phyloP scores from a whole-genome alignment of 2,888 invertebrate species.

The Andrena minutula region DNA sequence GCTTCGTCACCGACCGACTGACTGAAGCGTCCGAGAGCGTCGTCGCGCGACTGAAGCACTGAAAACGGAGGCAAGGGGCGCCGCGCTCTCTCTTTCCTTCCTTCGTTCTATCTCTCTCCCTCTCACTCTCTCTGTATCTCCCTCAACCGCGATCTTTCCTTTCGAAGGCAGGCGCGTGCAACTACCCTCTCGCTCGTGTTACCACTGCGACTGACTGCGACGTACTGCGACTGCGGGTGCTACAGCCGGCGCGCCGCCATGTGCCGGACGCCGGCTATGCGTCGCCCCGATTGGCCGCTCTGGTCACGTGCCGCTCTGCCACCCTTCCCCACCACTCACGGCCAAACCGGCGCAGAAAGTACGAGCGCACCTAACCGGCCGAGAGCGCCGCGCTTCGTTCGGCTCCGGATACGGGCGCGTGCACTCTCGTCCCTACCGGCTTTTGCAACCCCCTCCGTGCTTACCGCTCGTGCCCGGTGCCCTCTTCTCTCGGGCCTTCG shows the following conservation, averaged over 20 bases:
- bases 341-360: slow-evolving; percentile 59
- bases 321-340: slow-evolving; percentile 65
- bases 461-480: slow-evolving; percentile 54
- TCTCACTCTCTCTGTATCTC: slow-evolving; percentile 56
- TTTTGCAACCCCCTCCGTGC: slow-evolving; percentile 67
- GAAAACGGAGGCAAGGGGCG: slow-evolving; percentile 71
- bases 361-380: slow-evolving; percentile 73
- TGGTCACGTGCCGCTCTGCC: slow-evolving; percentile 78
- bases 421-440: slow-evolving; percentile 64
- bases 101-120: slow-evolving; percentile 50
- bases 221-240: slow-evolving; percentile 80
- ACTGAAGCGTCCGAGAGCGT: slow-evolving; percentile 71
- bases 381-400: slow-evolving; percentile 71
- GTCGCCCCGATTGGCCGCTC: slow-evolving; percentile 73
- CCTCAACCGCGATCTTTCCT: slow-evolving; percentile 70
- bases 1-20: slow-evolving; percentile 72
- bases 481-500: slow-evolving; percentile 66
- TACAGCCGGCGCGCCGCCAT: slow-evolving; percentile 80
- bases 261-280: slow-evolving; percentile 82
- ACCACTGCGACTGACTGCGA: slow-evolving; percentile 83
- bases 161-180: slow-evolving; percentile 85
- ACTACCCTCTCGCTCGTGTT: slow-evolving; percentile 83
- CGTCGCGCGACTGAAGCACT: slow-evolving; percentile 83
- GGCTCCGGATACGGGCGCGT: slow-evolving; percentile 58
- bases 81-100: slow-evolving; percentile 68